These are phyloP conservation scores for Scaptodrosophila latifasciaeformis DNA, from an alignment of 2,888 invertebrate species.

Conservation along the genomic window DNA sequence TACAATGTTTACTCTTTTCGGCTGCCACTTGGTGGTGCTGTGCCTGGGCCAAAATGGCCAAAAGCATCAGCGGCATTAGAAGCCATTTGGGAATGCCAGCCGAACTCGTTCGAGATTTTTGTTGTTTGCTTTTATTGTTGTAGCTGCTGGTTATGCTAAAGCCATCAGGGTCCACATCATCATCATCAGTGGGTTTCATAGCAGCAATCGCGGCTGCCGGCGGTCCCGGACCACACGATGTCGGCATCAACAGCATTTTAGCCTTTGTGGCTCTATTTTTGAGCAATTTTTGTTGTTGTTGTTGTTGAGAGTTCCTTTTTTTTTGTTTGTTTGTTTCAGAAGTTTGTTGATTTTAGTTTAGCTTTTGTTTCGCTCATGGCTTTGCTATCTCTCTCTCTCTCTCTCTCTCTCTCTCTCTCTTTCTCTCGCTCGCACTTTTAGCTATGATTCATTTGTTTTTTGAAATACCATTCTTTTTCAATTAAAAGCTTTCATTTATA, in stretches of 20 bases:
- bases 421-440: conserved; percentile 10
- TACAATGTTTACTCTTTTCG: conserved; percentile 75
- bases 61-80: conserved; percentile 70
- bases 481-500: conserved; percentile 63
- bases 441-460: conserved; percentile 29
- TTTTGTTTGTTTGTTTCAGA: conserved; percentile 35
- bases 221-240: conserved; percentile 74
- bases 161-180: conserved; percentile 21
- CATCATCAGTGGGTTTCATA: conserved; percentile 13
- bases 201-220: conserved; percentile 29
- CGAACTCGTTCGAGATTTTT: conserved; percentile 29
- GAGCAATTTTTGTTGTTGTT: conserved; percentile 22
- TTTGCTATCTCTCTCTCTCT: conserved; percentile 34
- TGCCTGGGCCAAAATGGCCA: conserved; percentile 64
- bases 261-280: conserved; percentile 32
- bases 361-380: conserved; percentile 28
- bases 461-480: conserved; percentile 62
- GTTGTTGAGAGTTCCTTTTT: conserved; percentile 30
- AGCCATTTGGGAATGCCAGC: conserved; percentile 68
- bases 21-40: conserved; percentile 71
- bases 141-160: conserved; percentile 26
- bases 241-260: conserved; percentile 72
- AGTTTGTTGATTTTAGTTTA: conserved; percentile 21
- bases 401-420: conserved; percentile 28
- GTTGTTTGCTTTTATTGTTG: conserved; percentile 9